These are phyloP conservation scores for Cairina moschata DNA, from an alignment of 2,113 vertebrate genomes.

Conservation along the genomic window DNA sequence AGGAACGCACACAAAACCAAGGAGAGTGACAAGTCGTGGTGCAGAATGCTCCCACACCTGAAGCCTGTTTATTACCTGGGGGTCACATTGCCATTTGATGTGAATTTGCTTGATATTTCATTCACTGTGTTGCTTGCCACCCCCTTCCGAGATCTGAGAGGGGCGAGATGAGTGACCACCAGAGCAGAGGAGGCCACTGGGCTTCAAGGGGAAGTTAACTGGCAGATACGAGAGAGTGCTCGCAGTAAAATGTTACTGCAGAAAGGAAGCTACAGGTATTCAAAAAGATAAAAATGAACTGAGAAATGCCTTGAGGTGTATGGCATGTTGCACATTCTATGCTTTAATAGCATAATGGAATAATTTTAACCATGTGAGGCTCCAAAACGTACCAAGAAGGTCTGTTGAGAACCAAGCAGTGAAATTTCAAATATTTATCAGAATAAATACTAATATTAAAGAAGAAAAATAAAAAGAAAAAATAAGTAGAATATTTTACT, in stretches of 20 bases:
- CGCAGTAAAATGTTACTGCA: slow-evolving; percentile 66
- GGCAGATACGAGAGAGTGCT: slow-evolving; percentile 61
- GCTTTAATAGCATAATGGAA: slow-evolving; percentile 65
- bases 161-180: slow-evolving; percentile 53
- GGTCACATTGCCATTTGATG: slow-evolving; percentile 39
- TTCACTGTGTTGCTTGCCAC: slow-evolving; percentile 45
- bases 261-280: slow-evolving; percentile 71
- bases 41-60: background rate
- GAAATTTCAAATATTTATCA: slow-evolving; percentile 13
- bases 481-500: background rate
- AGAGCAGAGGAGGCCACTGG: slow-evolving; percentile 61
- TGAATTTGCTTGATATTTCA: slow-evolving; percentile 67
- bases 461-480: background rate
- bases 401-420: background rate
- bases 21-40: background rate
- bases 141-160: slow-evolving; percentile 62
- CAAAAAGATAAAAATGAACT: slow-evolving; percentile 65
- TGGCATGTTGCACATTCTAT: slow-evolving; percentile 40
- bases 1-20: background rate
- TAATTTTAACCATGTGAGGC: slow-evolving; percentile 48
- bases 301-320: slow-evolving; percentile 67
- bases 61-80: background rate
- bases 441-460: background rate
- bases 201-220: slow-evolving; percentile 70
- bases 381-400: slow-evolving; percentile 24